phyloP scores from a whole-genome alignment of 2,113 vertebrate species.

The Brevimyrus niger region DNA sequence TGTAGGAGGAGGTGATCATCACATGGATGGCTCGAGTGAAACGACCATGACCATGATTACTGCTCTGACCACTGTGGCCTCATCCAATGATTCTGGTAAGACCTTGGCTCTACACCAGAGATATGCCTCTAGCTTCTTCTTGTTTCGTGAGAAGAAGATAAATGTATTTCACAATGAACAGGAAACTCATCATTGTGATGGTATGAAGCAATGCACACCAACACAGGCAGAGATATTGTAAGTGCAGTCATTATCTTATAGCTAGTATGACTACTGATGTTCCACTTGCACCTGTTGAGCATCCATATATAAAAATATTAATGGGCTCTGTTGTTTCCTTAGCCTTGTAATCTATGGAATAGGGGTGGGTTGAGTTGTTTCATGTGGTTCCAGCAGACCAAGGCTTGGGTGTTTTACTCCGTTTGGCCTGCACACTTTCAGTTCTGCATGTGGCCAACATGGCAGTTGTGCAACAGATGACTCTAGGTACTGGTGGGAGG shows the following conservation, averaged over 20 bases:
- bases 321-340: neutral
- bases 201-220: neutral
- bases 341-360: neutral
- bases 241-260: neutral
- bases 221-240: neutral
- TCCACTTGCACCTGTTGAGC: neutral
- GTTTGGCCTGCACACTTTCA: neutral
- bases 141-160: neutral
- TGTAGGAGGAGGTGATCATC: neutral
- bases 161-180: conserved; percentile 1
- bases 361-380: neutral
- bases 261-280: neutral
- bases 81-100: neutral
- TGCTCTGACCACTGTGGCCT: neutral
- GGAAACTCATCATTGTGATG: conserved; percentile 1
- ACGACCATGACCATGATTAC: neutral
- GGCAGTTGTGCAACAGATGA: conserved; percentile 2
- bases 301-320: neutral
- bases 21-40: neutral
- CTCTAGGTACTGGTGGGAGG: neutral
- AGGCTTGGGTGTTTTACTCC: neutral
- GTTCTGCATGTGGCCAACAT: conserved; percentile 8
- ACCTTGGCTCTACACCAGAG: neutral
- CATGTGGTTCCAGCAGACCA: conserved; percentile 6
- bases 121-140: too few species aligned